Evolutionary conservation across 2,888 invertebrate species (phyloP).

Genomic region (Sinelater perroti): DNA sequence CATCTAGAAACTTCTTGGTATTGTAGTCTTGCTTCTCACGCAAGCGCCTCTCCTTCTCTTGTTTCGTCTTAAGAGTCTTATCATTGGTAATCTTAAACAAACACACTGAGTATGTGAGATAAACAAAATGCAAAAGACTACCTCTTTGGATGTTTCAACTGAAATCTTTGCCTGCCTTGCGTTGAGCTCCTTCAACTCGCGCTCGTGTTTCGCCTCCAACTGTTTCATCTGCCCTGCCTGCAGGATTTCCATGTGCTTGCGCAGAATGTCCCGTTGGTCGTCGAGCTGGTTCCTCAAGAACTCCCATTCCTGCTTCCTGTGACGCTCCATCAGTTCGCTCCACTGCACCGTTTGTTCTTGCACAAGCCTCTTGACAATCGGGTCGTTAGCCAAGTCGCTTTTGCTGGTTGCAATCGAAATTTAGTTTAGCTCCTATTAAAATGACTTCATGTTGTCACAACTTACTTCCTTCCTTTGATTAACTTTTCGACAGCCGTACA

Average conservation of each 20-base stretch:
- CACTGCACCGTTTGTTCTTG: constrained; percentile 94
- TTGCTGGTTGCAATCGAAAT: too few species aligned
- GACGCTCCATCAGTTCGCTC: constrained; percentile 88
- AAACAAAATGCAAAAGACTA: constrained; percentile 55
- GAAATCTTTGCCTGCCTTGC: constrained; percentile 94
- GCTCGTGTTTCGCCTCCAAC: constrained; percentile 88
- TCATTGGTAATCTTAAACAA: constrained; percentile 75
- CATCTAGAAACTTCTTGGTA: constrained; percentile 97
- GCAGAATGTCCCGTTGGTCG: constrained; percentile 79
- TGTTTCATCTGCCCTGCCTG: constrained; percentile 90
- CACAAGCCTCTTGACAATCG: constrained; percentile 82
- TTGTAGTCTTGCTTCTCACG: constrained; percentile 97
- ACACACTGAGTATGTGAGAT: neutral
- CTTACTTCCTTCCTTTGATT: constrained; percentile 91
- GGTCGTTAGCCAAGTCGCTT: constrained; percentile 81
- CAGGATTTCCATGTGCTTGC: constrained; percentile 79
- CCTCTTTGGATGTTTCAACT: constrained; percentile 96
- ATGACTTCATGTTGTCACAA: constrained; percentile 28
- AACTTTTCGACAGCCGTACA: constrained; percentile 92
- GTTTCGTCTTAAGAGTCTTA: constrained; percentile 95
- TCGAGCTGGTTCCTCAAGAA: constrained; percentile 82
- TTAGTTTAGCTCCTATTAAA: neutral
- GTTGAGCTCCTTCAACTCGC: constrained; percentile 96
- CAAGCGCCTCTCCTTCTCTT: constrained; percentile 93
- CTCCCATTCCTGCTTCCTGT: constrained; percentile 84